Evolutionary conservation across 2,113 vertebrate genomes (phyloP).

Genomic region (Brachypteracias leptosomus): DNA sequence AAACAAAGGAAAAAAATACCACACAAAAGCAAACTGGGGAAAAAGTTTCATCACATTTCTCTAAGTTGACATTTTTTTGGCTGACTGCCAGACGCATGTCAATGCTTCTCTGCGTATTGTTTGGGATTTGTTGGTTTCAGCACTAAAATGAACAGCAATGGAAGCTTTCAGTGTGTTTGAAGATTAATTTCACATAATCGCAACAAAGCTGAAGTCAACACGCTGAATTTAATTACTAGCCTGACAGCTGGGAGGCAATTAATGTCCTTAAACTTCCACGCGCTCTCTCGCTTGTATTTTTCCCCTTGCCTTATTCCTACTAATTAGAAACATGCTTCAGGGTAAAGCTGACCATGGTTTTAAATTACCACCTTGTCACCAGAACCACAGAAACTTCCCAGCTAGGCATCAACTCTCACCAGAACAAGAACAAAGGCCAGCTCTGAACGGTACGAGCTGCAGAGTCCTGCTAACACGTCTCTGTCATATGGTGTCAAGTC

Average conservation of each 20-base stretch:
- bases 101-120: background rate
- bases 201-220: slow-evolving; percentile 68
- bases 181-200: slow-evolving; percentile 69
- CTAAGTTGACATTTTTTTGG: background rate
- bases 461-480: background rate
- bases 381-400: background rate
- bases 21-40: background rate
- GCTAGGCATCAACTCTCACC: background rate
- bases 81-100: background rate
- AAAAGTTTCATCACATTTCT: background rate
- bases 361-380: background rate
- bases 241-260: slow-evolving; percentile 71
- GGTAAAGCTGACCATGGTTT: slow-evolving; percentile 24
- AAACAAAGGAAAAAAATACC: background rate
- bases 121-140: slow-evolving; percentile 35
- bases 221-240: slow-evolving; percentile 70
- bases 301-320: background rate
- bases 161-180: slow-evolving; percentile 40
- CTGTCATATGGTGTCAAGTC: background rate
- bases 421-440: background rate
- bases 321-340: slow-evolving; percentile 63
- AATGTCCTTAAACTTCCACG: slow-evolving; percentile 59
- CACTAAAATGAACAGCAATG: slow-evolving; percentile 1
- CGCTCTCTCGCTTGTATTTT: background rate
- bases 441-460: background rate